Conservation (phyloP, 2,113 vertebrate species). For the Clinocottus analis region DNA sequence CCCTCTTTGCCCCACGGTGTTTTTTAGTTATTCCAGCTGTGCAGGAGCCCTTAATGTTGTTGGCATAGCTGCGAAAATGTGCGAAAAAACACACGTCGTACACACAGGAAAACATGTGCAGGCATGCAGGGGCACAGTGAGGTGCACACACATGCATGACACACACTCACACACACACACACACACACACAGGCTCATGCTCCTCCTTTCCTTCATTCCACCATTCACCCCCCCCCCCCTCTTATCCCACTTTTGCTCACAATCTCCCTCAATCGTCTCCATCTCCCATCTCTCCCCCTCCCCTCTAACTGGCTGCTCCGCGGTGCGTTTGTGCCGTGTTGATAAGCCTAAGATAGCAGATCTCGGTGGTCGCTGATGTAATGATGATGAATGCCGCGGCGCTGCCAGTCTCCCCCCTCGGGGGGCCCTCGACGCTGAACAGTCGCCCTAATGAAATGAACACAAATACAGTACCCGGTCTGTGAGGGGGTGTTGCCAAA, state of each 20-base stretch:
- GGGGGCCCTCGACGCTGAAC: conserved; percentile 83
- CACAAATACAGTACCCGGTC: conserved; percentile 80
- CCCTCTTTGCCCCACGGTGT: conserved; percentile 63
- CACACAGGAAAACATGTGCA: conserved; percentile 70
- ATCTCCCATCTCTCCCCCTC: conserved; percentile 74
- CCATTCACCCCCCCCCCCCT: conserved; percentile 70
- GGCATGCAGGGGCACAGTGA: conserved; percentile 67
- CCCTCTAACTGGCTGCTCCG: conserved; percentile 75
- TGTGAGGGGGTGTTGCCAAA: conserved; percentile 65
- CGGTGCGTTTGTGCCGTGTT: conserved; percentile 82
- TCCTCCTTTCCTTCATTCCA: conserved; percentile 65
- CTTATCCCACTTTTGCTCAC: conserved; percentile 74
- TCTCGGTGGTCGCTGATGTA: conserved; percentile 93
- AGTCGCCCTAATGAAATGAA: conserved; percentile 89
- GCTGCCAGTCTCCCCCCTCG: conserved; percentile 86
- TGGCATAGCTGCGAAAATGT: conserved; percentile 78
- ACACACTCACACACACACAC: conserved; percentile 52
- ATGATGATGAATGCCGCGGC: conserved; percentile 92
- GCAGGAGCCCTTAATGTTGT: conserved; percentile 79
- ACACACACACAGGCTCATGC: conserved; percentile 46
- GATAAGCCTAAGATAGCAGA: conserved; percentile 89
- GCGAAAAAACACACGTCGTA: conserved; percentile 74
- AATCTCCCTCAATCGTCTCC: conserved; percentile 72
- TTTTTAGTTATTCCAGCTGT: conserved; percentile 82
- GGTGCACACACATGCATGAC: conserved; percentile 45